Evolutionary conservation across 2,113 vertebrate genomes (phyloP).

Genomic region (Pao palembangensis): DNA sequence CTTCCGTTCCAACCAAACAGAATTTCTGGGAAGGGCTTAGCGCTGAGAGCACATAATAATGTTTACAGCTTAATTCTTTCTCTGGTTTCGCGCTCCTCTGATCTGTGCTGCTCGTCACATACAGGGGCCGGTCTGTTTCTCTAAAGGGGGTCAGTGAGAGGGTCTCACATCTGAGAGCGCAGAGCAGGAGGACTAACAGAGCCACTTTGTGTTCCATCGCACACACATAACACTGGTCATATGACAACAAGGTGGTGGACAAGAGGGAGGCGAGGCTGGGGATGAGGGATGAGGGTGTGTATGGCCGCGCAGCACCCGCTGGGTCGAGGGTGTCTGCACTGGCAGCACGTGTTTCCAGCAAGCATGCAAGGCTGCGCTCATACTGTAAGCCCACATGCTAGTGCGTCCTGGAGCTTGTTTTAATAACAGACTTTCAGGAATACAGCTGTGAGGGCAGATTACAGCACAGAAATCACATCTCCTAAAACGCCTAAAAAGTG

Average conservation of each 20-base stretch:
- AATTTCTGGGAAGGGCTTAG: too few species aligned
- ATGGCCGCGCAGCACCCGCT: neutral
- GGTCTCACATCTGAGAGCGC: conserved; percentile 61
- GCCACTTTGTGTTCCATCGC: conserved; percentile 71
- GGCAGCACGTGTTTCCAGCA: neutral
- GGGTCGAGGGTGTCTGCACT: neutral
- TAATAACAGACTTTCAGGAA: neutral
- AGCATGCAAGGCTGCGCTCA: neutral
- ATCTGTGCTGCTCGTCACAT: conserved; percentile 22
- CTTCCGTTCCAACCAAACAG: too few species aligned
- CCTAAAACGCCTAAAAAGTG: too few species aligned
- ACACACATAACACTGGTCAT: conserved; percentile 70
- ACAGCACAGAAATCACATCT: neutral
- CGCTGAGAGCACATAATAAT: too few species aligned
- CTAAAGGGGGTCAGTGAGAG: conserved; percentile 37
- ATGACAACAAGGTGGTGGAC: conserved; percentile 72
- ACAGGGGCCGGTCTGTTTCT: conserved; percentile 58
- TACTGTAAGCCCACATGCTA: neutral
- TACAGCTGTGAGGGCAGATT: neutral
- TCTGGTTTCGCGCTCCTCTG: neutral
- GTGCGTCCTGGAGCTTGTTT: neutral
- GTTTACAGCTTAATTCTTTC: too few species aligned
- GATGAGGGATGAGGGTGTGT: conserved; percentile 18
- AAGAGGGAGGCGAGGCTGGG: conserved; percentile 36
- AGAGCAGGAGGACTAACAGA: conserved; percentile 70